Conservation (phyloP, 2,888 invertebrate genomes). For the Meteorus colon region DNA sequence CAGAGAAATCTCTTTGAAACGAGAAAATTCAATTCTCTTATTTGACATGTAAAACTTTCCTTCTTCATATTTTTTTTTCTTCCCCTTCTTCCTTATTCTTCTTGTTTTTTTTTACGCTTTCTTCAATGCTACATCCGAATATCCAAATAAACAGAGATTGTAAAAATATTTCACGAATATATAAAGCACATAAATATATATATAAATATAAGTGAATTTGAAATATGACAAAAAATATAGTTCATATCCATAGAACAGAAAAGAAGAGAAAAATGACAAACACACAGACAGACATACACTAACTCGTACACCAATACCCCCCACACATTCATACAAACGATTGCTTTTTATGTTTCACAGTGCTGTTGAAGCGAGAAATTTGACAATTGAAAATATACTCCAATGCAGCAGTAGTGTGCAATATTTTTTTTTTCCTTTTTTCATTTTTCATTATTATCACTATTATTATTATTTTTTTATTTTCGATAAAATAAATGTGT, state of each 20-base stretch:
- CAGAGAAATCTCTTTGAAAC: too few species aligned
- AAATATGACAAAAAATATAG: neutral
- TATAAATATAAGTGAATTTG: slow-evolving; percentile 4
- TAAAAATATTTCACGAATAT: neutral
- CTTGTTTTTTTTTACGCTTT: too few species aligned
- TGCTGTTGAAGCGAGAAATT: slow-evolving; percentile 15
- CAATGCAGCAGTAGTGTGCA: neutral
- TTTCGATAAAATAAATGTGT: neutral
- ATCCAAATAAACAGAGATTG: too few species aligned
- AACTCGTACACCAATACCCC: neutral
- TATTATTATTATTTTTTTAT: neutral
- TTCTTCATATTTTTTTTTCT: too few species aligned
- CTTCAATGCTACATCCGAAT: too few species aligned
- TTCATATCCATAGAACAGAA: neutral
- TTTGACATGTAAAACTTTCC: too few species aligned
- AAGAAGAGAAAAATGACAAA: neutral
- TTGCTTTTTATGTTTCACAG: neutral
- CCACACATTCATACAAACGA: neutral
- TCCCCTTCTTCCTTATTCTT: too few species aligned
- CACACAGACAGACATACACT: neutral
- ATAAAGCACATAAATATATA: neutral
- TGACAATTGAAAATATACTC: slow-evolving; percentile 16
- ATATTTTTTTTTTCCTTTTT: neutral
- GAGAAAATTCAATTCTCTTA: too few species aligned
- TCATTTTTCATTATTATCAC: neutral